phyloP scores from a whole-genome alignment of 2,113 vertebrate species.

The Actenoides hombroni region DNA sequence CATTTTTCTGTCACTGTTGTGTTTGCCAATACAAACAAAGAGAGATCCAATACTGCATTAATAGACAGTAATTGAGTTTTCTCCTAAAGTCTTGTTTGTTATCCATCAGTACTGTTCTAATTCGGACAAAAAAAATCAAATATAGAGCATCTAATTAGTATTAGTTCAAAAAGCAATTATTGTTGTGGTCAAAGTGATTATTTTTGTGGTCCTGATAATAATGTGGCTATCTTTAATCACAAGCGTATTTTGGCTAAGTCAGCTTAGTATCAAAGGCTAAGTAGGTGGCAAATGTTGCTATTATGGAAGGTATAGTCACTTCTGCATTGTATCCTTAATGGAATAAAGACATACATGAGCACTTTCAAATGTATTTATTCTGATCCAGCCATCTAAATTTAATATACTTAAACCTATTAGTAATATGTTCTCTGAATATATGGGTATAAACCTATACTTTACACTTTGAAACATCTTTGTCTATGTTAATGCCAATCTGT shows the following conservation, averaged over 20 bases:
- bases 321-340: not conserved
- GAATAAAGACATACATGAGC: not conserved
- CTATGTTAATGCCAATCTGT: not conserved
- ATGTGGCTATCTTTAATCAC: not conserved
- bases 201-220: not conserved
- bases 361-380: not conserved
- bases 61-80: not conserved
- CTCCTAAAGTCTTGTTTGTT: not conserved
- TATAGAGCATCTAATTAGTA: not conserved
- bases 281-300: not conserved
- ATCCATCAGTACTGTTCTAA: not conserved
- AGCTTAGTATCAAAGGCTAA: not conserved
- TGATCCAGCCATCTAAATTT: not conserved
- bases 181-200: not conserved
- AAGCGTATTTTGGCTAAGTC: not conserved
- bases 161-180: slow-evolving; percentile 10
- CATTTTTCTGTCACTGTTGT: not conserved
- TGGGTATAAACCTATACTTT: not conserved
- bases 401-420: slow-evolving; percentile 25
- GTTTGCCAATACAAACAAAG: not conserved
- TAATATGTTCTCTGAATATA: not conserved
- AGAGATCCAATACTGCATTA: not conserved
- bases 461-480: slow-evolving; percentile 19
- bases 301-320: not conserved
- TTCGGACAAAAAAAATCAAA: not conserved